phyloP scores from a whole-genome alignment of 2,113 vertebrate genomes.

The Pipra filicauda region DNA sequence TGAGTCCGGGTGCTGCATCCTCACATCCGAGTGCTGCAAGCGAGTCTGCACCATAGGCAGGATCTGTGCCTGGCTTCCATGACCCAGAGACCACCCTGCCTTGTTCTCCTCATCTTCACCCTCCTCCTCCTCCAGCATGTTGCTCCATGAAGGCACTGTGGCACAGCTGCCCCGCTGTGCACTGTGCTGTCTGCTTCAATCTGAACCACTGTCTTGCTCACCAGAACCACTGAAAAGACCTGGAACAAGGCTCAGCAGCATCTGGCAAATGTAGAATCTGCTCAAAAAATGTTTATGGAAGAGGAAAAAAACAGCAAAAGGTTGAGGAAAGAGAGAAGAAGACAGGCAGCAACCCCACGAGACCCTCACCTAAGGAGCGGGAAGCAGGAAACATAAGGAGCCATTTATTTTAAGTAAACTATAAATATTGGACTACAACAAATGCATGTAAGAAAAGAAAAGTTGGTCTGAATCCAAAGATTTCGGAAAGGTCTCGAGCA shows the following conservation, averaged over 20 bases:
- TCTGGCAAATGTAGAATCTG: constrained; percentile 40
- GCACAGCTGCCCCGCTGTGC: rapidly evolving
- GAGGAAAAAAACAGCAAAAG: constrained; percentile 5
- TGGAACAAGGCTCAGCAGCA: neutral
- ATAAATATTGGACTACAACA: constrained; percentile 57
- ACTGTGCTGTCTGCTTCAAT: neutral
- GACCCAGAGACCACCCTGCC: neutral
- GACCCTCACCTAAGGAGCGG: constrained; percentile 26
- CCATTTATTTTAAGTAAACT: constrained; percentile 69
- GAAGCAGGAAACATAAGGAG: constrained; percentile 64
- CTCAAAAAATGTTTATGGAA: constrained; percentile 29
- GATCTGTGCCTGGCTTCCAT: neutral
- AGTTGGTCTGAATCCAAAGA: constrained; percentile 55
- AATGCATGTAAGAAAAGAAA: constrained; percentile 48
- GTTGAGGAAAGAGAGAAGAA: constrained; percentile 8
- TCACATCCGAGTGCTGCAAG: neutral
- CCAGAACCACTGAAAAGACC: neutral
- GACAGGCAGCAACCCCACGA: constrained; percentile 20
- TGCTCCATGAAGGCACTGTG: neutral
- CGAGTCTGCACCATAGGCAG: neutral
- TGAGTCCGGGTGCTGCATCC: neutral
- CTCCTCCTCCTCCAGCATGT: neutral
- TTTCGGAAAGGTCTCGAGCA: constrained; percentile 45
- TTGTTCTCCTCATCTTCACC: neutral
- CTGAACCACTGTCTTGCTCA: neutral